A percentile compares a stretch with the other conserved stretches of the same genome.
These are phyloP conservation scores for Cataglyphis rosenhaueri DNA, from an alignment of 2,888 invertebrate genomes.

Conservation along the genomic window DNA sequence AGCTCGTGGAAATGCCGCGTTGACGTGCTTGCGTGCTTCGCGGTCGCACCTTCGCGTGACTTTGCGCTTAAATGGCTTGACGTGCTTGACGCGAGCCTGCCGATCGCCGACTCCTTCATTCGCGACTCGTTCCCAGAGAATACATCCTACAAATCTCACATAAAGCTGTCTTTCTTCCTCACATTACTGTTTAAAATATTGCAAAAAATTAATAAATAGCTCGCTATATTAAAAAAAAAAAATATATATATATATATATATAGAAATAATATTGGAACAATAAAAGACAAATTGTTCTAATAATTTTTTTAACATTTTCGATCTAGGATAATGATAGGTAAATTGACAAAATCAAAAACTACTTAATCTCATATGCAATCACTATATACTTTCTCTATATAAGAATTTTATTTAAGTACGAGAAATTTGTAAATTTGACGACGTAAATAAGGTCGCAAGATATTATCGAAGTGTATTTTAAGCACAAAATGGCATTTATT, in stretches of 20 bases:
- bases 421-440: not conserved
- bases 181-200: not conserved
- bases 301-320: not conserved
- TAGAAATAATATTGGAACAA: not conserved
- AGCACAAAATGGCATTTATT: constrained; percentile 3
- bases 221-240: not conserved
- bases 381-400: not conserved
- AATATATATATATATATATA: too few relatives aligned
- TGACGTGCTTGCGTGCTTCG: constrained; percentile 72
- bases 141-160: constrained; percentile 20
- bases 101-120: constrained; percentile 76
- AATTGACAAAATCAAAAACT: constrained; percentile 1
- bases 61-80: constrained; percentile 72
- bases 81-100: constrained; percentile 69
- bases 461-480: not conserved
- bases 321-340: not conserved
- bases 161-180: not conserved
- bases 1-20: constrained; percentile 65
- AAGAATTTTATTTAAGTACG: not conserved
- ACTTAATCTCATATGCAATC: constrained; percentile 9
- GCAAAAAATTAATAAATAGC: not conserved
- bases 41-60: constrained; percentile 80
- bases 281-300: not conserved
- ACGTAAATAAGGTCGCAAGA: not conserved
- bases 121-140: constrained; percentile 60